Evolutionary conservation across 1,140 invertebrate genomes (phyloP).

Genomic region (Penaeus vannamei): DNA sequence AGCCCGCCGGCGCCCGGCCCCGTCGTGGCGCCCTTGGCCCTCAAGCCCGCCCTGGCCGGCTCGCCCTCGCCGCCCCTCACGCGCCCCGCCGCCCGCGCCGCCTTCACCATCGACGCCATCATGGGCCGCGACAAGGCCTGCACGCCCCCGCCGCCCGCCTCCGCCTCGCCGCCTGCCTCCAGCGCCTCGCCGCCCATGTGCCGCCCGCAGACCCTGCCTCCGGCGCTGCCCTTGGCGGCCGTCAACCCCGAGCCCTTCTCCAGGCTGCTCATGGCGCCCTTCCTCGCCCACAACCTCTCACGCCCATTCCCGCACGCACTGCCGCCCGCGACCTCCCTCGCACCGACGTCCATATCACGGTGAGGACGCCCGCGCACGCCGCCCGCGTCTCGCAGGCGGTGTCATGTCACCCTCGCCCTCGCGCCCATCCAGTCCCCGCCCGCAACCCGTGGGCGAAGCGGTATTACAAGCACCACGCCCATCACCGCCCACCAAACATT

Average conservation of each 20-base stretch:
- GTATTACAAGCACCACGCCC: too few species aligned
- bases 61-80: slow-evolving; percentile 70
- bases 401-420: neutral
- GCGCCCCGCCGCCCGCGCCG: slow-evolving; percentile 54
- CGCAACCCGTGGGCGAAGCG: neutral
- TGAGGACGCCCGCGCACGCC: slow-evolving; percentile 24
- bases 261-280: slow-evolving; percentile 23
- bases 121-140: slow-evolving; percentile 64
- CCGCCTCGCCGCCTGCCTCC: slow-evolving; percentile 65
- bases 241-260: slow-evolving; percentile 50
- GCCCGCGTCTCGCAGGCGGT: too few species aligned
- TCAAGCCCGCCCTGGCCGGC: slow-evolving; percentile 68
- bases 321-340: neutral
- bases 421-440: neutral
- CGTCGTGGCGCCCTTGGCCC: slow-evolving; percentile 71
- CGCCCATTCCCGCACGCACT: neutral
- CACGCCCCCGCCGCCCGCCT: slow-evolving; percentile 60
- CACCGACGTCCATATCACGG: slow-evolving; percentile 31
- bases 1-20: slow-evolving; percentile 71
- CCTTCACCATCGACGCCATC: slow-evolving; percentile 68
- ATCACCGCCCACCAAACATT: too few species aligned
- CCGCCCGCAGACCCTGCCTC: slow-evolving; percentile 13
- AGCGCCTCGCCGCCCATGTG: slow-evolving; percentile 64
- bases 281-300: neutral
- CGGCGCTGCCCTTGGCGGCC: slow-evolving; percentile 31